Percentiles rank a stretch among this genome's conserved stretches.
phyloP scores from a whole-genome alignment of 2,113 vertebrate species.

The Equus quagga region DNA sequence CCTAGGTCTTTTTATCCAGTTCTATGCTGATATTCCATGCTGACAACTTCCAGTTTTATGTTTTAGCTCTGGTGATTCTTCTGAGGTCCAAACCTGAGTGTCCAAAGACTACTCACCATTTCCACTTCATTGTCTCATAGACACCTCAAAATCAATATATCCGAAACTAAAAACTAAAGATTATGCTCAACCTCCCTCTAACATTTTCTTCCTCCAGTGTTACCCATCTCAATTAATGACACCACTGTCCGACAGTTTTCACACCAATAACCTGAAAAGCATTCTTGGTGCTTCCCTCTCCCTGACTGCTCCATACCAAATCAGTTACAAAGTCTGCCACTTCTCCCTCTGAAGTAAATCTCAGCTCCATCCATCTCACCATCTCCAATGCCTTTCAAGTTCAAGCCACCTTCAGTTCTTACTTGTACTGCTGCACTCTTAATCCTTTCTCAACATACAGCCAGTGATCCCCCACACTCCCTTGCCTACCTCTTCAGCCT shows the following conservation, averaged over 20 bases:
- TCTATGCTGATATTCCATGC: not conserved
- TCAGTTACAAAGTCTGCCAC: not conserved
- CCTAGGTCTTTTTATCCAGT: conserved; percentile 3
- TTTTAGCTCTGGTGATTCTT: conserved; percentile 22
- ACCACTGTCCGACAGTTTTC: not conserved
- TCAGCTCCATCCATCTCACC: not conserved
- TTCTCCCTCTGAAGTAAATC: not conserved
- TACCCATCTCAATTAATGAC: not conserved
- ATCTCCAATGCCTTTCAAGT: not conserved
- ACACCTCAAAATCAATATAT: conserved; percentile 31
- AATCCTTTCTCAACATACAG: not conserved
- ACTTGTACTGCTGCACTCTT: not conserved
- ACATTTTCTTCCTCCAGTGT: conserved; percentile 5
- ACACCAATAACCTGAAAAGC: not conserved
- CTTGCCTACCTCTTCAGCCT: not conserved
- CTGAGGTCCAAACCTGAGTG: not conserved
- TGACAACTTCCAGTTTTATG: conserved; percentile 38
- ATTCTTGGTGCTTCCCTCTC: not conserved
- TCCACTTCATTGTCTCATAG: conserved; percentile 9
- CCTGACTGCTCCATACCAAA: not conserved
- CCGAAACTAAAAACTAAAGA: conserved; percentile 25
- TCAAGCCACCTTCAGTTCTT: not conserved
- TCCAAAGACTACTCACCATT: not conserved
- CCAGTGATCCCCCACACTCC: not conserved
- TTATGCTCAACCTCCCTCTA: not conserved